Evolutionary conservation across 2,797 vertebrate species (phyloP), one percentile per base, ranked within the genome.

Genomic region (Nasua narica): DNA sequence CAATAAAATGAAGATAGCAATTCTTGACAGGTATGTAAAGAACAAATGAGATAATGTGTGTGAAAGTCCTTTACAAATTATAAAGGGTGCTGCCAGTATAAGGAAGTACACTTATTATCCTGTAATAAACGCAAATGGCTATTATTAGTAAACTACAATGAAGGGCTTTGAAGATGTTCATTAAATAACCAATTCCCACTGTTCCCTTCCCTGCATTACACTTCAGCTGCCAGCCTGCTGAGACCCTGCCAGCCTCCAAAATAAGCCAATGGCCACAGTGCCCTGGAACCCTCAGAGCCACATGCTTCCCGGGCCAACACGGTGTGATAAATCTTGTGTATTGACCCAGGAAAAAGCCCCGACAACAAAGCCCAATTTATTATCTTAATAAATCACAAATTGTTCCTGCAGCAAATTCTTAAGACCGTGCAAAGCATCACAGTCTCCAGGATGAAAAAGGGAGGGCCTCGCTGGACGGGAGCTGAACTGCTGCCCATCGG

Each of bases 311-410:
- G 7, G 48, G 79, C 48, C 6, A 2, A 16, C 23, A 23, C 0
- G 21, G 23, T 83, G 65, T 46, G 35, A 93, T 93, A 95, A 87
- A 96, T 79, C 91, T 85, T 90, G 62, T 56, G 43, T 93, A 87
- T 32, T 69, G 94, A 96, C 74, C 70, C 52, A 83, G 87, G 60
- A 89, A 88, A 97, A 90, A 94, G 52, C 70, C 58, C 78, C 2
- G 1, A 74, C 77, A 86, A 94, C 56, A 85, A 95, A 96, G 91
- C 72, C 91, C 81, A 43, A 88, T 95, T 96, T 84, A 97, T 91
- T 91, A 72, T 87, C 91, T 93, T 92, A 81, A 92, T 84, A 97
- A 97, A 96, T 97, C 87, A 96, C 92, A 95, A 85, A 79, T 16
- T 62, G 56, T 97, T 79, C 76, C 95, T 88, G 46, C n/a, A 65